phyloP scores from a whole-genome alignment of 2,888 invertebrate species.

The Lasioglossum oenotherae region DNA sequence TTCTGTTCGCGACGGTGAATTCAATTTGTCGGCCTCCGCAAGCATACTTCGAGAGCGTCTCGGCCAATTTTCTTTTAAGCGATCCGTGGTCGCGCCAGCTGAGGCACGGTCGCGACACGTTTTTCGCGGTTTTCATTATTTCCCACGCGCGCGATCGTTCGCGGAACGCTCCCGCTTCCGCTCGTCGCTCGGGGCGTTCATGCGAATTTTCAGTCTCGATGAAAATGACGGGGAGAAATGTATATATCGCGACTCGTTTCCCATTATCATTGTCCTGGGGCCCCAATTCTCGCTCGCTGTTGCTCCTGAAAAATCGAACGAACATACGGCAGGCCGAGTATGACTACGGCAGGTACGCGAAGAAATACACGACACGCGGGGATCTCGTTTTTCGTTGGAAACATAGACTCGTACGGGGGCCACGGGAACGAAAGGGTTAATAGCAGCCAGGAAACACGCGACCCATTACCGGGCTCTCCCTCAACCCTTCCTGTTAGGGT shows the following conservation, averaged over 20 bases:
- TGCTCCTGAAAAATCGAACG: background rate
- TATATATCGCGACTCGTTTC: background rate
- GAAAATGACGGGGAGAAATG: background rate
- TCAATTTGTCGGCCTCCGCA: slow-evolving; percentile 8
- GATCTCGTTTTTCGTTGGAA: background rate
- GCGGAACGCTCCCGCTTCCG: background rate
- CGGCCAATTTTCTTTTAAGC: slow-evolving; percentile 14
- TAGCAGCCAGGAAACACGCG: background rate
- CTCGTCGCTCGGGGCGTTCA: background rate
- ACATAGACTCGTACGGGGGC: background rate
- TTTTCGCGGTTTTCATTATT: background rate
- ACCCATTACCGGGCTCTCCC: background rate
- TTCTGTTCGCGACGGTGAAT: slow-evolving; percentile 6
- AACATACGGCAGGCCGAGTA: background rate
- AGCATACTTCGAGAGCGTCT: background rate
- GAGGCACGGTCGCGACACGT: background rate
- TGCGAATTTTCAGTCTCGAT: background rate
- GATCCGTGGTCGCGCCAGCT: background rate
- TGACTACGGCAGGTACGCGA: background rate
- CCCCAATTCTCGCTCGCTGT: background rate
- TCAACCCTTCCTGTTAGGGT: background rate
- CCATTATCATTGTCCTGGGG: background rate
- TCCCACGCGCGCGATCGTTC: background rate
- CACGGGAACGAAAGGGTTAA: background rate
- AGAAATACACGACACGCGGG: background rate